Evolutionary conservation across 1,140 invertebrate species (phyloP).

Genomic region (Callitettix versicolor): DNA sequence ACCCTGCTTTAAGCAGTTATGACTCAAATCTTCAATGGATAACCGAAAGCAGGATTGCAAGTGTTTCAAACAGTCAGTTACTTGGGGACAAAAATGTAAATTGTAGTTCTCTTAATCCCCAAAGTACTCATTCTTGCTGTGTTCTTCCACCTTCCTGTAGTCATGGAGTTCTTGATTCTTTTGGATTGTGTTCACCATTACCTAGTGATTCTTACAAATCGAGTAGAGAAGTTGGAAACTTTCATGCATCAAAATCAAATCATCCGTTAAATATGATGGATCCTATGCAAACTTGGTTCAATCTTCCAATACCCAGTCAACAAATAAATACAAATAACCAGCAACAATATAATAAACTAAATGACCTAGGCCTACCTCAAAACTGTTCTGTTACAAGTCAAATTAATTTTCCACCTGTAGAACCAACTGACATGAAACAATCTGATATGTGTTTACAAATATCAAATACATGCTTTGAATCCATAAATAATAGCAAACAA

Average conservation of each 20-base stretch:
- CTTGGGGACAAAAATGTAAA: constrained; percentile 14
- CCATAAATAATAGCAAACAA: neutral
- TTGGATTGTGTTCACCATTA: constrained; percentile 13
- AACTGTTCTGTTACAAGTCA: neutral
- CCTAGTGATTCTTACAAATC: constrained; percentile 4
- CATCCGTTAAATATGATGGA: constrained; percentile 9
- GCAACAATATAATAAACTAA: constrained; percentile 1
- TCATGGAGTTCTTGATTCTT: constrained; percentile 4
- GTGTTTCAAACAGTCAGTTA: neutral
- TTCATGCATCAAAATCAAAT: constrained; percentile 7
- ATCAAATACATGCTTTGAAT: constrained; percentile 14
- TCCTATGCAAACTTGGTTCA: constrained; percentile 16
- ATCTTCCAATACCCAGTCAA: constrained; percentile 3
- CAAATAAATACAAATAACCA: constrained; percentile 6
- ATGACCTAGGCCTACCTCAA: neutral
- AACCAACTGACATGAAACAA: constrained; percentile 16
- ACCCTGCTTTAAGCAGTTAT: constrained; percentile 2
- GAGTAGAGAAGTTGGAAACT: neutral
- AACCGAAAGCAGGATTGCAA: constrained; percentile 11
- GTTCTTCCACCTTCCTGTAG: neutral
- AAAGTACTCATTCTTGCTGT: constrained; percentile 14
- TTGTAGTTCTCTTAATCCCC: neutral
- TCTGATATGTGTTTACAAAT: constrained; percentile 10
- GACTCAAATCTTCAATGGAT: constrained; percentile 15
- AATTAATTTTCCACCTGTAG: constrained; percentile 1